Percentiles rank a stretch among this genome's conserved stretches.
These are phyloP conservation scores for Ailurus styani DNA, from an alignment of 2,113 vertebrate species.

Conservation along the genomic window DNA sequence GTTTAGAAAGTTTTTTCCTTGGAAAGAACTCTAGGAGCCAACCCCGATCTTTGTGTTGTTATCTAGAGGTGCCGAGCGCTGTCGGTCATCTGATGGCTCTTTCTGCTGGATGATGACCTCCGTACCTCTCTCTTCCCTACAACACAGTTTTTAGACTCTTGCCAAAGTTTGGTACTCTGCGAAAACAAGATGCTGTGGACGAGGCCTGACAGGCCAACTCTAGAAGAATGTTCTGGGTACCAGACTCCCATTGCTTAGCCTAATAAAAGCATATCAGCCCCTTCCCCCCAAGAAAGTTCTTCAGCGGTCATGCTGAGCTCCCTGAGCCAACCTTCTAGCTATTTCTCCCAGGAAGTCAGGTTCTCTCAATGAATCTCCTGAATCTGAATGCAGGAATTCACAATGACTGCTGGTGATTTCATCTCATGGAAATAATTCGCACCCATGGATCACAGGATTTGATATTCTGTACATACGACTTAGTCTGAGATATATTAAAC, in stretches of 20 bases:
- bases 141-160: background rate
- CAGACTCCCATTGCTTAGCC: background rate
- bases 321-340: background rate
- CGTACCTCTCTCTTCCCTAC: background rate
- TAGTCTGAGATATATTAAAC: background rate
- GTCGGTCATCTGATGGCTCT: background rate
- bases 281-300: fast-evolving
- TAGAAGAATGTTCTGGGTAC: background rate
- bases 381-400: background rate
- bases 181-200: background rate
- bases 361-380: background rate
- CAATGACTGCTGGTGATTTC: background rate
- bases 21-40: background rate
- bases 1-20: background rate
- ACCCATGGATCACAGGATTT: background rate
- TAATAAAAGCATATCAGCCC: background rate
- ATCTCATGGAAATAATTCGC: background rate
- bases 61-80: background rate
- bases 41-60: background rate
- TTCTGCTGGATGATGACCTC: background rate
- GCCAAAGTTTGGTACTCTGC: background rate
- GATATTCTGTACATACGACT: background rate
- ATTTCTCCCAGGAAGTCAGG: background rate
- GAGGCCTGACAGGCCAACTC: too few species aligned
- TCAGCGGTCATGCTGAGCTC: background rate